phyloP scores from a whole-genome alignment of 2,797 vertebrate species.

The Cyprinodon diabolis region DNA sequence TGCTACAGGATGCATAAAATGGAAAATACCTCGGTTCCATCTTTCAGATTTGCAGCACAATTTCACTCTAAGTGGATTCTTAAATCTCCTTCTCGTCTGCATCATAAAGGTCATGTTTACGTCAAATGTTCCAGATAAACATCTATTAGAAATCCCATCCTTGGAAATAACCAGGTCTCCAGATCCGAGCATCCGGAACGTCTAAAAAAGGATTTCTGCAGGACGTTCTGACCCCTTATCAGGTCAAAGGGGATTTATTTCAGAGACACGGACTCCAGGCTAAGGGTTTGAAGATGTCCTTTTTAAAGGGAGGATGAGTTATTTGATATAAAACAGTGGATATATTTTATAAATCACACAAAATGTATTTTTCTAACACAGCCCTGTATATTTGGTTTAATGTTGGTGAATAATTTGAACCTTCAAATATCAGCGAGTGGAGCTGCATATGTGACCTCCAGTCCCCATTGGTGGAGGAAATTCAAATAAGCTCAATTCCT shows the following conservation, averaged over 20 bases:
- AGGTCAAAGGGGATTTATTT: not conserved
- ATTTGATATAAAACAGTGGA: not conserved
- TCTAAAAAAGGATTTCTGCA: not conserved
- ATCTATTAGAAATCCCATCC: not conserved
- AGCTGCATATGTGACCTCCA: too few relatives aligned
- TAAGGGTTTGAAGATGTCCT: not conserved
- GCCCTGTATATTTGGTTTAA: too few relatives aligned
- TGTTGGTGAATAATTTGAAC: too few relatives aligned
- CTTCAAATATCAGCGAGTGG: too few relatives aligned
- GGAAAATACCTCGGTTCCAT: slow-evolving; percentile 67
- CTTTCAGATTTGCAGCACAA: slow-evolving; percentile 58
- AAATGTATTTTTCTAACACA: too few relatives aligned
- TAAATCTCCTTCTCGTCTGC: not conserved
- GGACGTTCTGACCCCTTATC: not conserved
- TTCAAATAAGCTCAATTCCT: too few relatives aligned
- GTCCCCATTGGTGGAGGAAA: too few relatives aligned
- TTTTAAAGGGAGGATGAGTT: not conserved
- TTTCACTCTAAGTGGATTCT: slow-evolving; percentile 41
- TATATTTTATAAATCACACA: too few relatives aligned
- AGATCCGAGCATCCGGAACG: not conserved
- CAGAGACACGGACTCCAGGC: not conserved
- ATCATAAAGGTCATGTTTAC: not conserved
- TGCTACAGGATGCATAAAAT: slow-evolving; percentile 68
- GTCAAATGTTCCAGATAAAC: not conserved
- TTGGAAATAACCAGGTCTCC: not conserved